Evolutionary conservation across 2,797 vertebrate genomes (phyloP).

Genomic region (Carduelis carduelis): DNA sequence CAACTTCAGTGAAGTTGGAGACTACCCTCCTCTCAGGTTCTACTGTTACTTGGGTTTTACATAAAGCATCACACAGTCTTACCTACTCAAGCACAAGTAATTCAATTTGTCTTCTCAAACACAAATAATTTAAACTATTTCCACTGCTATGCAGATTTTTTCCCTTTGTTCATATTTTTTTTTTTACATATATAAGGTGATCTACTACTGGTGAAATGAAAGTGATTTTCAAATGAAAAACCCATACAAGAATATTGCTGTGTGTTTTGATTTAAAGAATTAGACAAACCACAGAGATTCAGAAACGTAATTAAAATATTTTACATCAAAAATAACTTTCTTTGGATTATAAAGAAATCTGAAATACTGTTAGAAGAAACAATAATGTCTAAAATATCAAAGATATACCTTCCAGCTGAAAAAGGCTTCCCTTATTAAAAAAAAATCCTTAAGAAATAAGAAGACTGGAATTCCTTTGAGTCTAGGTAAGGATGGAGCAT

Average conservation of each 20-base stretch:
- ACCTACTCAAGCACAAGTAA: not conserved
- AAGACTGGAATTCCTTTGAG: conserved; percentile 59
- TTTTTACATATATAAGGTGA: not conserved
- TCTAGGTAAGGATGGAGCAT: conserved; percentile 47
- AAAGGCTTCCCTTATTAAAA: conserved; percentile 19
- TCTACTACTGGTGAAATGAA: not conserved
- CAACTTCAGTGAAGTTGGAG: not conserved
- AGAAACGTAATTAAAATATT: not conserved
- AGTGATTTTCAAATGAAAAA: not conserved
- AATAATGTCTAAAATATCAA: not conserved
- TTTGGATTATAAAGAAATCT: not conserved
- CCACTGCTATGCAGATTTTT: not conserved
- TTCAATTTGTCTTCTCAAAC: not conserved
- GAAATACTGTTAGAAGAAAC: not conserved
- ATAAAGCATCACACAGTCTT: not conserved
- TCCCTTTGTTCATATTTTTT: not conserved
- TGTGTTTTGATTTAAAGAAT: not conserved
- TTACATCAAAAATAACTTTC: not conserved
- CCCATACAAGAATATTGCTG: not conserved
- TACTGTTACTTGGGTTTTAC: not conserved
- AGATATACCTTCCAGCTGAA: not conserved
- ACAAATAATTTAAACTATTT: not conserved
- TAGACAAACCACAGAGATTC: not conserved
- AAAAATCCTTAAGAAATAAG: conserved; percentile 49
- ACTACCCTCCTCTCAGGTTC: not conserved